These are phyloP conservation scores for Cepaea nemoralis DNA, from an alignment of 1,140 invertebrate species.

Conservation along the genomic window DNA sequence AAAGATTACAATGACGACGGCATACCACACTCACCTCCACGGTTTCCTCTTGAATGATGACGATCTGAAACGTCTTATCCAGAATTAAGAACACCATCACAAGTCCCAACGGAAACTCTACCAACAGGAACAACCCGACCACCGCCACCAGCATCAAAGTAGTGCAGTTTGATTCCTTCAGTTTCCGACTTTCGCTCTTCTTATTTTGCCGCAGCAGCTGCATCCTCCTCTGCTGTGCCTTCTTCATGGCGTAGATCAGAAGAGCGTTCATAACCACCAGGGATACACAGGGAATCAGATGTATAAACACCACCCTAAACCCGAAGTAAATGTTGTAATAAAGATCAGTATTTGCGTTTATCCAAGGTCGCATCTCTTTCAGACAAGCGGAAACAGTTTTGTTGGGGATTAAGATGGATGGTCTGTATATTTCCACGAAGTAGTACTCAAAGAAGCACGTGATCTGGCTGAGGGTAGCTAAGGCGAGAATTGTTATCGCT, in stretches of 20 bases:
- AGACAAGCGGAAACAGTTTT: constrained; percentile 55
- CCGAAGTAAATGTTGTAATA: constrained; percentile 87
- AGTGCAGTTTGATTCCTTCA: constrained; percentile 89
- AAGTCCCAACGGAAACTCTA: constrained; percentile 88
- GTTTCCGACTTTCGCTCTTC: constrained; percentile 85
- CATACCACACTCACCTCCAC: constrained; percentile 66
- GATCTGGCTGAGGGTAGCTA: constrained; percentile 84
- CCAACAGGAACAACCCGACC: constrained; percentile 89
- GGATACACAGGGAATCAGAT: constrained; percentile 88
- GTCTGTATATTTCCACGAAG: constrained; percentile 73
- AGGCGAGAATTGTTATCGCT: constrained; percentile 81
- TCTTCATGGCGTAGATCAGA: constrained; percentile 85
- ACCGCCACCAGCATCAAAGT: constrained; percentile 96
- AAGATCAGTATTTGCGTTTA: constrained; percentile 76
- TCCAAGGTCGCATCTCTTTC: constrained; percentile 48
- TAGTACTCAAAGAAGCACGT: constrained; percentile 83
- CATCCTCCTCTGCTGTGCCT: constrained; percentile 84
- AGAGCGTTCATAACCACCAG: constrained; percentile 90
- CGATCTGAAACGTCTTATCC: constrained; percentile 76
- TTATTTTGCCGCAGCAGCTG: constrained; percentile 87
- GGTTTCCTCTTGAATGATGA: constrained; percentile 47
- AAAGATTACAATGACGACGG: constrained; percentile 83
- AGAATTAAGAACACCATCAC: constrained; percentile 87
- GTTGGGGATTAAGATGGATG: constrained; percentile 78
- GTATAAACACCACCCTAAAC: constrained; percentile 91